Evolutionary conservation across 2,113 vertebrate species (phyloP).

Genomic region (Phaethornis superciliosus): DNA sequence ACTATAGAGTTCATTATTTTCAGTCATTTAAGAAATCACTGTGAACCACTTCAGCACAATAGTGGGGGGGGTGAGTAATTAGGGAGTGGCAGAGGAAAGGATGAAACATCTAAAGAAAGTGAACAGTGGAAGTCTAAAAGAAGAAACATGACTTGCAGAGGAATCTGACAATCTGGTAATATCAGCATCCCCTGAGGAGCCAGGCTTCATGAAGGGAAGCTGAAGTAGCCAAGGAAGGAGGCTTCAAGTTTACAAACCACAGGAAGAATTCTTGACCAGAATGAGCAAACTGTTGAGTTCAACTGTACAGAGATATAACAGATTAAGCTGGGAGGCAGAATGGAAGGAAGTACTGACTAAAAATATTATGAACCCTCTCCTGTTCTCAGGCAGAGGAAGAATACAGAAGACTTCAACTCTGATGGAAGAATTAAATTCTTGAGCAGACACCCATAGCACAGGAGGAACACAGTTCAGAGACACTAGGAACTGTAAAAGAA

Average conservation of each 20-base stretch:
- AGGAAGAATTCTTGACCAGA: background rate
- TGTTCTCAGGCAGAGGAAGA: background rate
- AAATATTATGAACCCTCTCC: background rate
- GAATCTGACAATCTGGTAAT: background rate
- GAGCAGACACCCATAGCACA: background rate
- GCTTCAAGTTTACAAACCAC: background rate
- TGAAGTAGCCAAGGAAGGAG: background rate
- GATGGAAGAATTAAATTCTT: background rate
- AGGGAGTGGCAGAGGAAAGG: conserved; percentile 8
- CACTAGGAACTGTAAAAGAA: background rate
- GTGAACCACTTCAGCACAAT: background rate
- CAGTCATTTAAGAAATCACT: background rate
- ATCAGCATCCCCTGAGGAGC: background rate
- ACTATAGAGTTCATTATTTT: background rate
- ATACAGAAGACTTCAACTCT: background rate
- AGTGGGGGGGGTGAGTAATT: background rate
- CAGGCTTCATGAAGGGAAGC: background rate
- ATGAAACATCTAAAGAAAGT: conserved; percentile 22
- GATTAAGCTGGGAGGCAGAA: background rate
- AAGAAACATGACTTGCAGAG: background rate
- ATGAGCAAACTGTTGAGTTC: background rate
- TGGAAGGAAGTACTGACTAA: background rate
- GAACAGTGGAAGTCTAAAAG: background rate
- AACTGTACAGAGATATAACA: background rate
- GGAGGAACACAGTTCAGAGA: background rate